Conservation (phyloP, 2,888 invertebrate genomes). For the Synergus laeviventris region DNA sequence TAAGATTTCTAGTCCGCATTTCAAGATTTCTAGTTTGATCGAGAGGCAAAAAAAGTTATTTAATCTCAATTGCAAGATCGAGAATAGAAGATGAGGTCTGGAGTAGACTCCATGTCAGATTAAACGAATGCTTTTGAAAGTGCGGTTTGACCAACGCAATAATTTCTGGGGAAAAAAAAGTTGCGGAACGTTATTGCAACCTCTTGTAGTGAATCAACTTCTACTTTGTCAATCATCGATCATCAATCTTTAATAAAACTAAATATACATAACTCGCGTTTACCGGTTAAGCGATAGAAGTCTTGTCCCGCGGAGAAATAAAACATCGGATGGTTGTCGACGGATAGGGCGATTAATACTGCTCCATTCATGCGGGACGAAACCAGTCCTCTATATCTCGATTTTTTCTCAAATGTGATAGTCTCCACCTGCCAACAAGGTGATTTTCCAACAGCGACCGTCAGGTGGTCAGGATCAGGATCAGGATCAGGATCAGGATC, state of each 20-base stretch:
- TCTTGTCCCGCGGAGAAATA: background rate
- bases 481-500: background rate
- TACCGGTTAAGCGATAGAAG: background rate
- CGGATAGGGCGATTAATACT: background rate
- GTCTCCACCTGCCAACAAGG: slow-evolving; percentile 21
- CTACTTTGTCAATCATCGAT: background rate
- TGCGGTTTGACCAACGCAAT: background rate
- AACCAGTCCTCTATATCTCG: slow-evolving; percentile 48
- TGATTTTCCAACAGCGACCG: background rate
- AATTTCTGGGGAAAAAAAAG: background rate
- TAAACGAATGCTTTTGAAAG: no score
- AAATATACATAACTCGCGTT: background rate
- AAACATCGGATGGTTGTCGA: background rate
- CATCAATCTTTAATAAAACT: background rate
- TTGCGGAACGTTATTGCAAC: background rate
- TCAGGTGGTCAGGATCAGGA: slow-evolving; percentile 2
- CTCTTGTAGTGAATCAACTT: background rate
- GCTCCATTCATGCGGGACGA: slow-evolving; percentile 21
- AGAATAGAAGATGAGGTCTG: no score
- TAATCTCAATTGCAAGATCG: no score
- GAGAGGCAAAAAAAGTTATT: no score
- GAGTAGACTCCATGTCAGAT: no score
- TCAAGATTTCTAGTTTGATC: no score
- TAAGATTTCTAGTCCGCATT: no score
- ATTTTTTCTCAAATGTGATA: slow-evolving; percentile 43